Evolutionary conservation across 1,140 invertebrate genomes (phyloP).

Genomic region (Portunus trituberculatus): DNA sequence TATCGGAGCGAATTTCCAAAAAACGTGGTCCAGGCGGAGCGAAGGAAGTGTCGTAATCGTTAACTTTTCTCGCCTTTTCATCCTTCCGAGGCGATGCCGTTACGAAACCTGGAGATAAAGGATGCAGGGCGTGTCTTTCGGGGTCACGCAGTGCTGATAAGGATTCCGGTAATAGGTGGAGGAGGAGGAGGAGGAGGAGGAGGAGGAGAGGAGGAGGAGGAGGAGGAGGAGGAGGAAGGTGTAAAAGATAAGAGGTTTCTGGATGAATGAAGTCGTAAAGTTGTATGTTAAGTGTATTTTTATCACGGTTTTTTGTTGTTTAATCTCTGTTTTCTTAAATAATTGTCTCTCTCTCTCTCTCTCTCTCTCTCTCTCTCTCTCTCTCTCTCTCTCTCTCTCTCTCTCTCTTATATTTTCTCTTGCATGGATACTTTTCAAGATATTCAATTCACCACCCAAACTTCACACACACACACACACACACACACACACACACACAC

Average conservation of each 20-base stretch:
- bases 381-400: too few species aligned
- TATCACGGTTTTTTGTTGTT: too few species aligned
- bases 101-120: not conserved
- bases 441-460: too few species aligned
- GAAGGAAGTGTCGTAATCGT: not conserved
- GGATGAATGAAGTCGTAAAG: too few species aligned
- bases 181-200: not conserved
- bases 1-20: too few species aligned
- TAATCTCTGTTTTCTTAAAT: too few species aligned
- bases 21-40: not conserved
- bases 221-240: not conserved
- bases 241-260: not conserved
- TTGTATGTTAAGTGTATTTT: too few species aligned
- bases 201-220: not conserved
- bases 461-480: too few species aligned
- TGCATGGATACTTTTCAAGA: too few species aligned
- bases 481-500: too few species aligned
- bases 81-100: not conserved
- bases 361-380: not conserved
- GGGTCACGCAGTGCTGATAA: conserved; percentile 9
- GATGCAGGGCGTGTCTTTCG: not conserved
- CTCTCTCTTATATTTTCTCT: too few species aligned
- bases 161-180: not conserved
- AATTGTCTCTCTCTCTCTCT: not conserved
- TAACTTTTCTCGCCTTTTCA: not conserved